Evolutionary conservation across 1,140 invertebrate species (phyloP).

Genomic region (Drosophila bocki): DNA sequence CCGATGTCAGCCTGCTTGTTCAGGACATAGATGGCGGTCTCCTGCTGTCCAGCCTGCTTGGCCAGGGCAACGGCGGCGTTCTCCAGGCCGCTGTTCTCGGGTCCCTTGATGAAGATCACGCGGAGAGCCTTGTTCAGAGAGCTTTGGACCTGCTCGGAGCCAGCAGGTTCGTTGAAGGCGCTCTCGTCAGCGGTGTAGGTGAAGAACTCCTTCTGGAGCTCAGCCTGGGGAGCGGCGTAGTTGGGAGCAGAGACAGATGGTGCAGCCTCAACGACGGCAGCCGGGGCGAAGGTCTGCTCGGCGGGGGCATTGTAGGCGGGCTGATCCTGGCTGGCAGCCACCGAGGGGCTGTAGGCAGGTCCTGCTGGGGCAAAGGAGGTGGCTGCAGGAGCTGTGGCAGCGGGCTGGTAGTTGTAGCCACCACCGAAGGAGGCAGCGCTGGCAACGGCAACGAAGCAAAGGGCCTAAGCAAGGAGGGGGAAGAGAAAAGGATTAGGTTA

Average conservation of each 20-base stretch:
- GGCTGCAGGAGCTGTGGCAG: slow-evolving; percentile 28
- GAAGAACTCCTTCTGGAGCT: slow-evolving; percentile 80
- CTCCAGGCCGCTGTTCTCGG: slow-evolving; percentile 74
- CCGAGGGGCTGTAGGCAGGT: slow-evolving; percentile 9
- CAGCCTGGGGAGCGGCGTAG: slow-evolving; percentile 51
- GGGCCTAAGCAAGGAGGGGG: slow-evolving; percentile 13
- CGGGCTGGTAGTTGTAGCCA: slow-evolving; percentile 70
- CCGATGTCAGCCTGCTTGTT: slow-evolving; percentile 79
- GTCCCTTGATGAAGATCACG: slow-evolving; percentile 79
- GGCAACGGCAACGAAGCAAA: slow-evolving; percentile 52
- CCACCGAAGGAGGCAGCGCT: slow-evolving; percentile 37
- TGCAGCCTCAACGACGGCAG: slow-evolving; percentile 26
- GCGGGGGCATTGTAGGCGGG: slow-evolving; percentile 25
- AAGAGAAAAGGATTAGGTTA: neutral
- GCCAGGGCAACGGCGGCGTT: slow-evolving; percentile 71
- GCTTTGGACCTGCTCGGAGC: slow-evolving; percentile 51
- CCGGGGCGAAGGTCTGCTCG: slow-evolving; percentile 10
- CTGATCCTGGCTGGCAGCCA: slow-evolving; percentile 27
- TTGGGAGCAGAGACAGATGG: slow-evolving; percentile 43
- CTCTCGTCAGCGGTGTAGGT: slow-evolving; percentile 70
- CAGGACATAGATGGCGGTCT: slow-evolving; percentile 80
- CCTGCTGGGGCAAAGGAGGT: slow-evolving; percentile 37
- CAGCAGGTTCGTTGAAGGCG: slow-evolving; percentile 67
- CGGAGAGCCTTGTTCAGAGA: slow-evolving; percentile 66
- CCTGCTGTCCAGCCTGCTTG: slow-evolving; percentile 73